Conservation (phyloP, 2,888 invertebrate species). For the Eupithecia pulchellata region DNA sequence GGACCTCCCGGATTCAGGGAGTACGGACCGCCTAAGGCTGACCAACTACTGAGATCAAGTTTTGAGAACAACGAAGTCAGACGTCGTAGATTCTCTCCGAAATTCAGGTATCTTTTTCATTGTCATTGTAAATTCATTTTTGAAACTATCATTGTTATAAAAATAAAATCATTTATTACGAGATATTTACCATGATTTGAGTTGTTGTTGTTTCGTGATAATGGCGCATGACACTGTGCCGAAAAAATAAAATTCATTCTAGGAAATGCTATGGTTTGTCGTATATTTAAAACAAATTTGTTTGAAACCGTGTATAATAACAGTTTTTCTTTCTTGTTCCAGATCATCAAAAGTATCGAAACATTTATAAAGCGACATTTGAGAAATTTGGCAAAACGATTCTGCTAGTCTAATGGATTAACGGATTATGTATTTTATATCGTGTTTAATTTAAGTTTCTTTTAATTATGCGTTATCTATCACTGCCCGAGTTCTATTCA, state of each 20-base stretch:
- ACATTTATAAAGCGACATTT: constrained; percentile 19
- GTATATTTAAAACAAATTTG: no score
- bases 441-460: neutral
- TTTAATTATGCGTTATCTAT: neutral
- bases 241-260: no score
- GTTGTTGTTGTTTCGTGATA: no score
- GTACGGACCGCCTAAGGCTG: constrained; percentile 74
- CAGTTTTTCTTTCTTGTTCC: constrained; percentile 19
- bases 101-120: constrained; percentile 63
- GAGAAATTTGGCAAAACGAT: neutral
- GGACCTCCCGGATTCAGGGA: constrained; percentile 79
- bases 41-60: constrained; percentile 49
- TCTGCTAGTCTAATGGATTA: constrained; percentile 11
- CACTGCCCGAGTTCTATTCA: constrained; percentile 1
- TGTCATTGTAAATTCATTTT: neutral
- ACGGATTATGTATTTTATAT: neutral
- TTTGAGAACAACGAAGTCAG: constrained; percentile 67
- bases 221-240: no score
- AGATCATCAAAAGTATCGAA: constrained; percentile 29
- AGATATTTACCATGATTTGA: no score
- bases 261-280: no score
- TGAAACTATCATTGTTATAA: neutral
- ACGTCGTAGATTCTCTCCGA: constrained; percentile 74
- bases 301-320: no score
- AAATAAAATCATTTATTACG: no score